Base-by-base conservation (phyloP, 2,888 invertebrate genomes). In the Desoria tigrina region DNA sequence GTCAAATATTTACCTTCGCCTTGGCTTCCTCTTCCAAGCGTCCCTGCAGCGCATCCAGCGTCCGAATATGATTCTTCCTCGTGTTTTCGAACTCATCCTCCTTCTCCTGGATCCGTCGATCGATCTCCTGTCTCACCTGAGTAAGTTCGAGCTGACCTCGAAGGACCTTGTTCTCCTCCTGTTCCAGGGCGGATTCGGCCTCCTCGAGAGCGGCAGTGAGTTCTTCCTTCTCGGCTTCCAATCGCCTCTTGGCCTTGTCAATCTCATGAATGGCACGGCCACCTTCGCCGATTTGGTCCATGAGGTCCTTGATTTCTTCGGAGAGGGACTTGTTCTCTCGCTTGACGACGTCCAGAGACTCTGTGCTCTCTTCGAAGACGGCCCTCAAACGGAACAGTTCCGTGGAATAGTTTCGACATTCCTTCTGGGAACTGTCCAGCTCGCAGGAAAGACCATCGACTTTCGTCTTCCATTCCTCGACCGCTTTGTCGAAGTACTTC, bases 381-480 rank as follows among this genome's bases (percentile, higher is more conserved):
- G 87, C 85, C 87, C 96, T 95, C 80, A 97, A 92, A 83, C 96
- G 92, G 94, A 97, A 98, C 80, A 98, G 85, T 85, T 99, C 98
- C 77, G 98, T 97, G 82, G 96, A 95, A 86, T 95, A 95, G 87
- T 96, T 95, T 83, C 98, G 90, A 88, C 95, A 94, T 84, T 99
- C 99, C 84, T 97, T 95, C 84, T 98, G 97, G 83, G 95, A 93
- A 80, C 94, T 95, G 80, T 99, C 99, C 75, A 99, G 88, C 83
- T 99, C 98, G 79, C 94, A 91, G 75, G 94, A 92, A 78, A 96
- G 88, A 83, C 97, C 97, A 80, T 97, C 95, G 80, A 92, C 93
- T 87, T 98, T 98, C 85, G 95, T 90, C 84, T 98, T 97, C 99
- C 99, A 99, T 89, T 99, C 99, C 78, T 94, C 91, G 81, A 99